These are phyloP conservation scores for Cynodonichthys magdalenae DNA, from an alignment of 2,797 vertebrate genomes.

Conservation along the genomic window DNA sequence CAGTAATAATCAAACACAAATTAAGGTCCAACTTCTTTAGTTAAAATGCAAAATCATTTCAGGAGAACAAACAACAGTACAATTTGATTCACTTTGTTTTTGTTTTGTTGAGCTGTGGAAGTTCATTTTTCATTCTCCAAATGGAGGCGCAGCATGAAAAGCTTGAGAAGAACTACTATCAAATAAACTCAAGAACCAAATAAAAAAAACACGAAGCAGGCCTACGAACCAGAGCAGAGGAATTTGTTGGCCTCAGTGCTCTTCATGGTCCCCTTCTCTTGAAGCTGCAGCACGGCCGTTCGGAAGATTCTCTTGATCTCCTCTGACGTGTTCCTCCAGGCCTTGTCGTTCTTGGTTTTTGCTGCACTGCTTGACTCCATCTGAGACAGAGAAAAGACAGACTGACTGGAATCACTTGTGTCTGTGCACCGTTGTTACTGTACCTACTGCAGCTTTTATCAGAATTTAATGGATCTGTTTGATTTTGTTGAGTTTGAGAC, in stretches of 20 bases:
- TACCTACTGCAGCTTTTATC: no score
- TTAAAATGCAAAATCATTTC: conserved; percentile 6
- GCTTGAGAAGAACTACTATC: no score
- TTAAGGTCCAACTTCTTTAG: conserved; percentile 39
- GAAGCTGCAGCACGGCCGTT: conserved; percentile 90
- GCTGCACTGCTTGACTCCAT: conserved; percentile 87
- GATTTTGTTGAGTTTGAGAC: background rate
- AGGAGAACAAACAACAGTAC: no score
- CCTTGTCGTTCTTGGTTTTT: conserved; percentile 87
- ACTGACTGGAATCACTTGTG: conserved; percentile 16
- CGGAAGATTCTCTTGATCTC: conserved; percentile 97
- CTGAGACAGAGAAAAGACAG: conserved; percentile 68
- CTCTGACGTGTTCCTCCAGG: conserved; percentile 94
- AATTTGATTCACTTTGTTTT: no score
- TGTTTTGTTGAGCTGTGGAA: no score
- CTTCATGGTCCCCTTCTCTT: conserved; percentile 96
- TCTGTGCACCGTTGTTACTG: no score
- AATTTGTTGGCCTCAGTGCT: conserved; percentile 92
- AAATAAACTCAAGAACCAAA: no score
- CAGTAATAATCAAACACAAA: background rate
- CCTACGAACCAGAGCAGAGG: conserved; percentile 91
- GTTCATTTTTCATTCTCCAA: no score
- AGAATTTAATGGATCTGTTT: no score
- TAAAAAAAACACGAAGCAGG: no score
- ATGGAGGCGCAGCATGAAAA: no score